These are phyloP conservation scores for Cephus rjabovi DNA, from an alignment of 2,888 invertebrate genomes.

Conservation along the genomic window DNA sequence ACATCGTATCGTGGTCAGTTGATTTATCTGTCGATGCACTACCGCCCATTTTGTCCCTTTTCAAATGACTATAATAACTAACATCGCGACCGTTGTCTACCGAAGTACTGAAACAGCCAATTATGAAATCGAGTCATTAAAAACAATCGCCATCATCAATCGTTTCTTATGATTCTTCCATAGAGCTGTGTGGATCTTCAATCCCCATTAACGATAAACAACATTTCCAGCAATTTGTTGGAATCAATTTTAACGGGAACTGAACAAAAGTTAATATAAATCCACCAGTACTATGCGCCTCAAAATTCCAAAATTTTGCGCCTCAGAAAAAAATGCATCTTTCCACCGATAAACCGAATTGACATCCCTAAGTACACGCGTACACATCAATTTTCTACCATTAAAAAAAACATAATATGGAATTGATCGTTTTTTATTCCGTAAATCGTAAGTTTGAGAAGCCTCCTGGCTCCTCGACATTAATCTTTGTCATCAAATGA, in stretches of 20 bases:
- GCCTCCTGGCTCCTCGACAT: conserved; percentile 41
- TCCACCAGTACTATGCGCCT: neutral
- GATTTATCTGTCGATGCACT: no score
- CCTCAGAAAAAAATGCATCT: conserved; percentile 9
- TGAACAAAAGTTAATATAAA: neutral
- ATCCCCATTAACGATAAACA: neutral
- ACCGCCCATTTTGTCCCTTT: no score
- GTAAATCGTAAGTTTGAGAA: conserved; percentile 41
- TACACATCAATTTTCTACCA: conserved; percentile 49
- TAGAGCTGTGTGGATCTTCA: neutral
- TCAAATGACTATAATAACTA: no score
- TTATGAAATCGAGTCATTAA: neutral
- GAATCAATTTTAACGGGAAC: neutral
- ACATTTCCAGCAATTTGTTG: neutral
- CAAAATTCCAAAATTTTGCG: neutral
- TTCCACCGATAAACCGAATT: conserved; percentile 9
- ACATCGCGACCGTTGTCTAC: neutral
- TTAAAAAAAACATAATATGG: conserved; percentile 40
- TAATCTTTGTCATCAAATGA: conserved; percentile 60
- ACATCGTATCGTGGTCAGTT: no score
- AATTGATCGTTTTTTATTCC: conserved; percentile 58
- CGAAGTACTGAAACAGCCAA: neutral
- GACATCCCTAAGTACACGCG: conserved; percentile 13
- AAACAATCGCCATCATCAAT: neutral
- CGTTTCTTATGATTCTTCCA: neutral